These are phyloP conservation scores for Heptranchias perlo DNA, from an alignment of 2,113 vertebrate genomes.

Conservation along the genomic window DNA sequence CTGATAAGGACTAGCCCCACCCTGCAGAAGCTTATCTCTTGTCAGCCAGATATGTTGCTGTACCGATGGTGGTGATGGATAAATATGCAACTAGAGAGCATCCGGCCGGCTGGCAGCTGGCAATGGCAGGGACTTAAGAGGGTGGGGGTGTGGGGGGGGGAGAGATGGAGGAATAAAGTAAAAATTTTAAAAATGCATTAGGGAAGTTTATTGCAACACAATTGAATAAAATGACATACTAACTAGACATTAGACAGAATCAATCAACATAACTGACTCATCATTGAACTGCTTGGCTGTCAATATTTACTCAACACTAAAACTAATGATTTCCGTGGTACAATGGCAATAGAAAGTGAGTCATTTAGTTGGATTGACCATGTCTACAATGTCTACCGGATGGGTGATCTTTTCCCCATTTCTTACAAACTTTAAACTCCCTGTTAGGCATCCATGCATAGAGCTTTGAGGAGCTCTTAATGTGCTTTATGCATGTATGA, in stretches of 20 bases:
- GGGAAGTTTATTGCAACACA: slow-evolving; percentile 8
- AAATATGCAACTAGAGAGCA: not conserved
- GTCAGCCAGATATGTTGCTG: not conserved
- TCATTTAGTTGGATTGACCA: slow-evolving; percentile 25
- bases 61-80: not conserved
- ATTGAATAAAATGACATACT: not conserved
- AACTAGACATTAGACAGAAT: slow-evolving; percentile 11
- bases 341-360: not conserved
- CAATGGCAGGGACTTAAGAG: not conserved
- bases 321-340: not conserved
- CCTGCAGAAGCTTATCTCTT: not conserved
- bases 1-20: not conserved
- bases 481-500: slow-evolving; percentile 80
- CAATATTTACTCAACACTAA: not conserved
- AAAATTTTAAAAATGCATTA: slow-evolving; percentile 6
- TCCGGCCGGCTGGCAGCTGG: not conserved
- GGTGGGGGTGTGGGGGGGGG: too few relatives aligned
- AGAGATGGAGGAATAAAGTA: slow-evolving; percentile 9
- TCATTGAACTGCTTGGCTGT: not conserved
- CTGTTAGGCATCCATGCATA: slow-evolving; percentile 71
- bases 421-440: slow-evolving; percentile 67
- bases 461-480: slow-evolving; percentile 56
- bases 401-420: slow-evolving; percentile 61
- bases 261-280: slow-evolving; percentile 10
- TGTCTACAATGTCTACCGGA: slow-evolving; percentile 61